These are phyloP conservation scores for Trichonephila clavata DNA, from an alignment of 1,140 invertebrate genomes.

Conservation along the genomic window DNA sequence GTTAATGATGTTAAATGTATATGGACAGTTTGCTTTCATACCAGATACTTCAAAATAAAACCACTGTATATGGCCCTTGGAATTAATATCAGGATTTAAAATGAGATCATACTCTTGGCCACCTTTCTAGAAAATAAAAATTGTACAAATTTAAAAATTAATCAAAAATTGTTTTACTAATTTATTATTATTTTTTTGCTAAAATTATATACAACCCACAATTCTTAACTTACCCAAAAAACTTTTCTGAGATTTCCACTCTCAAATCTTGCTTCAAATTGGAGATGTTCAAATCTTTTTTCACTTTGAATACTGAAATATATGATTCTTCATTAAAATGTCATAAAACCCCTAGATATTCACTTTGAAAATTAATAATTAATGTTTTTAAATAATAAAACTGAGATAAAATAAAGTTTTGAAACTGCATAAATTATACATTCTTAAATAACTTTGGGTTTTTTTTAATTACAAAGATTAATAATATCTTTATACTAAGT, in stretches of 20 bases:
- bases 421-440: too few relatives aligned
- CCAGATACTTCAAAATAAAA: slow-evolving; percentile 95
- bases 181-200: too few relatives aligned
- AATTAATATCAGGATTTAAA: slow-evolving; percentile 93
- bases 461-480: neutral
- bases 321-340: neutral
- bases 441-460: neutral
- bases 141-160: too few relatives aligned
- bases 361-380: neutral
- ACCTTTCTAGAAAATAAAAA: slow-evolving; percentile 83
- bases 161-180: neutral
- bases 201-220: neutral
- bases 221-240: slow-evolving; percentile 88
- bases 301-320: slow-evolving; percentile 53
- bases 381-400: neutral
- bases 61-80: slow-evolving; percentile 91
- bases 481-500: neutral
- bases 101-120: slow-evolving; percentile 96
- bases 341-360: neutral
- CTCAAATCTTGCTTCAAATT: slow-evolving; percentile 97
- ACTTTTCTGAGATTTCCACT: slow-evolving; percentile 97
- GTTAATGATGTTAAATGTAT: slow-evolving; percentile 95
- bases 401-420: too few relatives aligned
- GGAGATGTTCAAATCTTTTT: slow-evolving; percentile 82
- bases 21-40: slow-evolving; percentile 87